A percentile compares a stretch with the other conserved stretches of the same genome.
Conservation (phyloP, 2,888 invertebrate genomes). For the Zootermopsis nevadensis region DNA sequence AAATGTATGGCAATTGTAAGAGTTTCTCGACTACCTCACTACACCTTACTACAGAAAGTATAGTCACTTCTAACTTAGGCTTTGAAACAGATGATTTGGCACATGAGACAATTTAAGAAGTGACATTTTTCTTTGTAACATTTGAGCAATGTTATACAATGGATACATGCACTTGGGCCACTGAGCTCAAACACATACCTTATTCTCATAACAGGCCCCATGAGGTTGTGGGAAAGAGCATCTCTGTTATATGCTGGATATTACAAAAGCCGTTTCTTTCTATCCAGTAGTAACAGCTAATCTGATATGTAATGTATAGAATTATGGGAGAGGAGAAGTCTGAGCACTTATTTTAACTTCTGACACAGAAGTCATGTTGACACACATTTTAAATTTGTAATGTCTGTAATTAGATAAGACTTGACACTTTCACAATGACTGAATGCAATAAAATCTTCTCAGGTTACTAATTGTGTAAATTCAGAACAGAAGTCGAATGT, state of each 20-base stretch:
- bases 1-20: too few relatives aligned
- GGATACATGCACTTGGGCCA: neutral
- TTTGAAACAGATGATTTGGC: neutral
- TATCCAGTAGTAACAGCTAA: neutral
- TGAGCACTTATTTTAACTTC: neutral
- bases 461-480: too few relatives aligned
- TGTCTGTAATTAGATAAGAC: too few relatives aligned
- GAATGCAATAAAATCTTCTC: too few relatives aligned
- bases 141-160: neutral
- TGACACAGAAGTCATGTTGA: neutral
- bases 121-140: neutral
- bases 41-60: too few relatives aligned
- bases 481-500: too few relatives aligned
- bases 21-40: too few relatives aligned
- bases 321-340: neutral
- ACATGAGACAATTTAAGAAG: neutral
- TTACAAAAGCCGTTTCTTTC: neutral
- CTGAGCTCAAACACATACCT: too few relatives aligned
- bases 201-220: too few relatives aligned
- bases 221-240: too few relatives aligned
- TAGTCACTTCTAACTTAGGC: too few relatives aligned
- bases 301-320: conserved; percentile 1
- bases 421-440: too few relatives aligned
- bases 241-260: neutral
- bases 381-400: neutral